These are phyloP conservation scores for Rhagologus leucostigma DNA, from an alignment of 2,113 vertebrate genomes.

Conservation along the genomic window DNA sequence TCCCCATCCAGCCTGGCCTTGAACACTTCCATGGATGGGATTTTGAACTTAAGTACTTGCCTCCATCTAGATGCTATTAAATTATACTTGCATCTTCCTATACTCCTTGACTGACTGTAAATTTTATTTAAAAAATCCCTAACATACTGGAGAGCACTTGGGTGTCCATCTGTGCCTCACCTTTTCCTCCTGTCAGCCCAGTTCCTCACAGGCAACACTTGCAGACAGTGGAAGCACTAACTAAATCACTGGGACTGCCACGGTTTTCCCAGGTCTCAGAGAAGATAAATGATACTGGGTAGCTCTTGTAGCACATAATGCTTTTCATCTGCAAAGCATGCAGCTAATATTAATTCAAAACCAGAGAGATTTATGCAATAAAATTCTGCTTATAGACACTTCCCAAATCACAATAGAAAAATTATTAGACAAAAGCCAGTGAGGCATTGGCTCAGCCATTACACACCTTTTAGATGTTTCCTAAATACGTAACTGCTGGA, in stretches of 20 bases:
- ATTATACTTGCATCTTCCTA: background rate
- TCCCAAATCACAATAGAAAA: background rate
- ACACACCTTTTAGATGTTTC: background rate
- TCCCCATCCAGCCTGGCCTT: background rate
- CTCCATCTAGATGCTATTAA: background rate
- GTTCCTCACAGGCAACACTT: background rate
- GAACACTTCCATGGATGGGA: background rate
- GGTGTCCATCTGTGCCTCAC: background rate
- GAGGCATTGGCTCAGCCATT: constrained; percentile 18
- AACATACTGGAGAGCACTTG: background rate
- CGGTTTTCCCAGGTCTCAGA: background rate
- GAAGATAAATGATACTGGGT: constrained; percentile 26
- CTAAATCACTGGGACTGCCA: background rate
- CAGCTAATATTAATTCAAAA: constrained; percentile 25
- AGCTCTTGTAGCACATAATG: background rate
- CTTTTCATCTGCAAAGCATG: background rate
- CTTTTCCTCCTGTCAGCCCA: background rate
- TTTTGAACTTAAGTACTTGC: background rate
- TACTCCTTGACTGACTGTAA: background rate
- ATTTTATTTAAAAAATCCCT: background rate
- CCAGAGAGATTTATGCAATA: background rate
- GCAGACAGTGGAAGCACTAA: background rate
- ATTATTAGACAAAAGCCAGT: constrained; percentile 2
- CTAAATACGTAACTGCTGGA: background rate
- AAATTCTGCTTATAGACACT: background rate